Conservation (phyloP, 2,113 vertebrate genomes). For the Pitta sordida region DNA sequence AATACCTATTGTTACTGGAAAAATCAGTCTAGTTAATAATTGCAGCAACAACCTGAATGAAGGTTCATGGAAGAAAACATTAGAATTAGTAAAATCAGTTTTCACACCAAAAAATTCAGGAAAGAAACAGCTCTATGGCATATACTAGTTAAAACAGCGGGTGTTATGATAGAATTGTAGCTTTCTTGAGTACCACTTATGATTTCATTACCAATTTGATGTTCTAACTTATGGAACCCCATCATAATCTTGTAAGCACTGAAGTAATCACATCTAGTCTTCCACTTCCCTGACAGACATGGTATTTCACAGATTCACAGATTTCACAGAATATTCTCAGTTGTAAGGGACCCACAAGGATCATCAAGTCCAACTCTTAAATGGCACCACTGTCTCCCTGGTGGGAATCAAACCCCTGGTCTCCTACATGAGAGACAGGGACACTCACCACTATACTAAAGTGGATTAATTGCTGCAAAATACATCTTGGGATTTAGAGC, state of each 20-base stretch:
- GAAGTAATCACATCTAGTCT: background rate
- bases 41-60: background rate
- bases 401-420: too few relatives aligned
- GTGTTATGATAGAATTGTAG: background rate
- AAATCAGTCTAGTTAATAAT: conserved; percentile 12
- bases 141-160: background rate
- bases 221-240: background rate
- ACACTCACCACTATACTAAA: too few relatives aligned
- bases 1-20: conserved; percentile 2
- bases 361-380: too few relatives aligned
- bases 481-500: background rate
- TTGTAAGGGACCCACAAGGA: too few relatives aligned
- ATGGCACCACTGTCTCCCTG: too few relatives aligned
- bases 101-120: background rate
- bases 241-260: background rate
- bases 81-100: background rate
- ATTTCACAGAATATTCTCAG: too few relatives aligned
- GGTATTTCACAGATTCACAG: too few relatives aligned
- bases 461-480: background rate
- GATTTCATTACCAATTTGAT: background rate
- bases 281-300: background rate
- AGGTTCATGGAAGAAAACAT: conserved; percentile 17
- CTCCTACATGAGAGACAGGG: too few relatives aligned
- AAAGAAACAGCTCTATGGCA: background rate
- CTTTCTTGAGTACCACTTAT: background rate